phyloP scores from a whole-genome alignment of 1,140 invertebrate species.

The Ditylenchus dipsaci region DNA sequence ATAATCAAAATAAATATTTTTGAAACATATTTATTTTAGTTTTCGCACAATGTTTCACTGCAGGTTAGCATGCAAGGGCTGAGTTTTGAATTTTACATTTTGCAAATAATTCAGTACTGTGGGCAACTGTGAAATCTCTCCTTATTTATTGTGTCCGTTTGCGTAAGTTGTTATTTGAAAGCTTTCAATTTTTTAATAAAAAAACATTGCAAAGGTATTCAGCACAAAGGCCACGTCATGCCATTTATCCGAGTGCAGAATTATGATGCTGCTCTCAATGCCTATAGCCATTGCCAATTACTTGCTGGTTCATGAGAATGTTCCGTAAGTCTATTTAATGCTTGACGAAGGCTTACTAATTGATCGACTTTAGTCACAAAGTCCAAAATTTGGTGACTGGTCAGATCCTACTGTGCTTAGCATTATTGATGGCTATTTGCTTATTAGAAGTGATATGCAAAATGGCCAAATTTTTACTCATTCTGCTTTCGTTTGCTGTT shows the following conservation, averaged over 20 bases:
- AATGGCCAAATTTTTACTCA: conserved; percentile 5
- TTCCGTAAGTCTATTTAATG: conserved; percentile 35
- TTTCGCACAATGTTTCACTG: conserved; percentile 52
- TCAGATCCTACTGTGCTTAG: conserved; percentile 34
- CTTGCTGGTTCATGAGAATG: conserved; percentile 39
- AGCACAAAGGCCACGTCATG: conserved; percentile 41
- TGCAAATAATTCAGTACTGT: conserved; percentile 11
- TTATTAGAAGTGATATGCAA: conserved; percentile 46
- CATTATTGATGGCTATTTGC: conserved; percentile 40
- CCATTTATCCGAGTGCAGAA: conserved; percentile 49
- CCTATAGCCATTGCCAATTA: conserved; percentile 46
- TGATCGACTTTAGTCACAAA: conserved; percentile 34
- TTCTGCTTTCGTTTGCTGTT: conserved; percentile 39
- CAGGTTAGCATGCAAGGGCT: no score
- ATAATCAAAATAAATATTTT: background rate
- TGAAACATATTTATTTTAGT: conserved; percentile 25
- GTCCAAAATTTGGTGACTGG: conserved; percentile 35
- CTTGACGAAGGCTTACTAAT: no score
- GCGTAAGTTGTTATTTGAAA: conserved; percentile 27
- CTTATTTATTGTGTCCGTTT: conserved; percentile 54
- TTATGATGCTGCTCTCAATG: conserved; percentile 43
- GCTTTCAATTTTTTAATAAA: background rate
- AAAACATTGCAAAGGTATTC: no score
- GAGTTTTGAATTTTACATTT: no score
- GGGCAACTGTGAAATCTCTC: conserved; percentile 46